Base-by-base conservation (phyloP, 2,888 invertebrate species). In the Brachyopa scutellaris region DNA sequence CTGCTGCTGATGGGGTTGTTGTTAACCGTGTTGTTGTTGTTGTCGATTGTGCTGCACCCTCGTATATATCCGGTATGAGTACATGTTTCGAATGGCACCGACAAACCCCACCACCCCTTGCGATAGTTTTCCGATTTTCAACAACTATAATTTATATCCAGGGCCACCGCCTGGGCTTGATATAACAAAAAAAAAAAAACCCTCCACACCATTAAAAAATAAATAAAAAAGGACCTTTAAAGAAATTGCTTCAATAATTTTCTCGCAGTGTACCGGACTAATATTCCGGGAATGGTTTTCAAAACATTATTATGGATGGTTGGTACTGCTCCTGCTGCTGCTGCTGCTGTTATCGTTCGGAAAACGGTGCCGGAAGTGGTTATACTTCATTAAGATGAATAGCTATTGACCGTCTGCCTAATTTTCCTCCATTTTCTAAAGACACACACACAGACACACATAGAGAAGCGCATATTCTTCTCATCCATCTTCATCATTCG, bases 401-500 rank as follows among this genome's bases (percentile, higher is more conserved):
- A 42, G 74, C 33, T 69, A 67, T 67, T 49, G 62, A 61, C 53
- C 61, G 66, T 40, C 49, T 66, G 72, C 57, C 72, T 74, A 69
- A 64, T 80, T 69, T 80, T 38, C 38, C 47, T 9, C 13, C n/a
- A n/a, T 11, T 36, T 11, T 6, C 19, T 17, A 36, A 13, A 9
- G n/a, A 40, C 15, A 55, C 17, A 1, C 13, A 26, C 7, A 26
- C 11, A 47, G 15, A 36, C 2, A 42, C 17, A 3, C 40, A 1
- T 17, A 8, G 2, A 2, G 47, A 7, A 62, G 23, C 6, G 26
- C 6, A 61, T 61, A 31, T 31, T 51, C 4, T 2, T 9, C 57
- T 53, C 74, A 80, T 80, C 64, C 69, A 70, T 80, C 76, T 80
- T 80, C 62, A 76, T 80, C 69, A 80, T n/a, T n/a, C n/a, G n/a